A percentile compares a stretch with the other conserved stretches of the same genome.
Conservation (phyloP, 2,888 invertebrate species). For the Ceramica pisi region DNA sequence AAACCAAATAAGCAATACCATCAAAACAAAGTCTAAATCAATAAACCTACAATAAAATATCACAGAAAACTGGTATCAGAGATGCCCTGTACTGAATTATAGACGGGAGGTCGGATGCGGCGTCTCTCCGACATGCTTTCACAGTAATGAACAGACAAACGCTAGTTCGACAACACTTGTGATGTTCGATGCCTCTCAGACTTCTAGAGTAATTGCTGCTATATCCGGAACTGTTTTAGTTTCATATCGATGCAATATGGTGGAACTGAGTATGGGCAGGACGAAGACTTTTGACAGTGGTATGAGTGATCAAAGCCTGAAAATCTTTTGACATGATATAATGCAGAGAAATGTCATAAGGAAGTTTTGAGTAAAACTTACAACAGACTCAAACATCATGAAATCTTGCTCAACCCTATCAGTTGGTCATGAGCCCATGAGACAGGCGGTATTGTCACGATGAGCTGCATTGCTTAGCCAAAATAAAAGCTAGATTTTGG, state of each 20-base stretch:
- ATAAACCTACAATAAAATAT: constrained; percentile 60
- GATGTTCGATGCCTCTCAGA: constrained; percentile 70
- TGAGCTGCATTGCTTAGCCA: no score
- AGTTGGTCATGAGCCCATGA: no score
- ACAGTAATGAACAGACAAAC: constrained; percentile 81
- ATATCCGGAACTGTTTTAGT: constrained; percentile 69
- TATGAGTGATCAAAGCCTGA: no score
- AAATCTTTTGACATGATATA: neutral
- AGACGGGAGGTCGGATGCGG: constrained; percentile 64
- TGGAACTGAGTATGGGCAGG: neutral
- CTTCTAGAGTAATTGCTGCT: constrained; percentile 81
- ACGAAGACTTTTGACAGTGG: neutral
- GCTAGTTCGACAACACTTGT: constrained; percentile 68
- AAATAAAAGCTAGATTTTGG: no score
- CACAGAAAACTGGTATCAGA: constrained; percentile 73
- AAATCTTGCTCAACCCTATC: no score
- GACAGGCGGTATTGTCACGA: no score
- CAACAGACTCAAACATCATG: no score
- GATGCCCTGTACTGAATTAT: constrained; percentile 81
- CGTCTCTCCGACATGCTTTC: constrained; percentile 80
- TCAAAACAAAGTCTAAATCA: constrained; percentile 20
- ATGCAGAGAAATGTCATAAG: no score
- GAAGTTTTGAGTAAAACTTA: no score
- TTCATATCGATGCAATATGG: constrained; percentile 22
- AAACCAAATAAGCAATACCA: neutral